Base-by-base conservation (phyloP, 2,888 invertebrate genomes). In the Drepana falcataria region DNA sequence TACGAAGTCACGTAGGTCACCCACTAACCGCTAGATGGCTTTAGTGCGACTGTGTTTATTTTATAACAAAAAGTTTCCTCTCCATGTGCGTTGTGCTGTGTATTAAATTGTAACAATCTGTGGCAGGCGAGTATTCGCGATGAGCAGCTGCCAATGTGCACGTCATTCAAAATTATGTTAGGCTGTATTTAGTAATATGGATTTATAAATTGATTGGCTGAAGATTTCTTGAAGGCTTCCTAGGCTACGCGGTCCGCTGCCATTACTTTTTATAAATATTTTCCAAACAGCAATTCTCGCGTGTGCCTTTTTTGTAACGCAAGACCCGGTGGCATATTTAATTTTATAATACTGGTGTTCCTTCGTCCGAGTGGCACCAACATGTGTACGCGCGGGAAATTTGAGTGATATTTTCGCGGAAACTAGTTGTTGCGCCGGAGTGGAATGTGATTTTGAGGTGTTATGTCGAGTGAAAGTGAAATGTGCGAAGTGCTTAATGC, bases 351-450 rank as follows among this genome's bases (percentile, higher is more conserved):
- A 44, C 9, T 44, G 3, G 37, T 60, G 57, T 55, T 65, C 63
- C 52, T 57, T 69, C 68, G 60, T 59, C 61, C 66, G 65, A 61
- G 69, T 80, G 83, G 84, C 79, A 79, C 79, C 87, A 83, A 86
- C 84, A 81, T 78, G 74, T 70, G 65, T 71, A 68, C 64, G 73
- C 79, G 87, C 87, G 88, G 83, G 84, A 85, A 80, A 70, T 85
- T 87, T 59, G 59, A 83, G 60, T 69, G 60, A 54, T 69, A 57
- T 68, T 69, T 61, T 59, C 57, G 49, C 49, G 47, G 41, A 51
- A 34, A 53, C 9, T 33, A 57, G 54, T 53, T 60, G 49, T 44
- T 53, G 55, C 49, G 56, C 55, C 55, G 62, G 53, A 57, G 58
- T 61, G 58, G 63, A 55, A 60, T 61, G 69, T 71, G 65, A 66